Evolutionary conservation across 2,113 vertebrate genomes (phyloP).

Genomic region (Formicarius rufipectus): DNA sequence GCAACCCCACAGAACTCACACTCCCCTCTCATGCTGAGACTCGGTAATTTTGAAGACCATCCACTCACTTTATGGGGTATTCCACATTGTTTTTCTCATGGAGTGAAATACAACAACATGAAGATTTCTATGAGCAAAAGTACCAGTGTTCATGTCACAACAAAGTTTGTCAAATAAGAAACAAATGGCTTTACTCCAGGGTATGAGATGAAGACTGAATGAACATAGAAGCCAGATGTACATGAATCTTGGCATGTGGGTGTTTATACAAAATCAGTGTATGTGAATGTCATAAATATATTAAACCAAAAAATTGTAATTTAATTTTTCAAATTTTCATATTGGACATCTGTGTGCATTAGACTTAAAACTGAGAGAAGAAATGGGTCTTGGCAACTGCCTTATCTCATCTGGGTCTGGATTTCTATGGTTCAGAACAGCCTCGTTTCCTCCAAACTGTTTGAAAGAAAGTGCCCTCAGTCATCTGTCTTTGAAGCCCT

Average conservation of each 20-base stretch:
- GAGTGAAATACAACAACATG: neutral
- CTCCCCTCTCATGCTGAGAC: neutral
- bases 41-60: neutral
- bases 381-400: neutral
- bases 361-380: neutral
- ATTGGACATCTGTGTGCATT: neutral
- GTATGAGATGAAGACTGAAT: neutral
- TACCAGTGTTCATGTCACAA: neutral
- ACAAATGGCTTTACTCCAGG: neutral
- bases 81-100: neutral
- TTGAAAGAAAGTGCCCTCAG: neutral
- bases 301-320: neutral
- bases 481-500: neutral
- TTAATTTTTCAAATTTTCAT: neutral
- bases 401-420: neutral
- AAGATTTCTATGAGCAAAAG: neutral
- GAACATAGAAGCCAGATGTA: neutral
- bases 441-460: constrained; percentile 15
- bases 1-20: neutral
- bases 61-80: neutral
- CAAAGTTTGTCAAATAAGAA: neutral
- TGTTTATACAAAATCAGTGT: neutral
- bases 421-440: neutral
- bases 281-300: neutral
- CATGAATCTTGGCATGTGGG: neutral